phyloP scores from a whole-genome alignment of 2,113 vertebrate genomes.

The Chitala chitala region DNA sequence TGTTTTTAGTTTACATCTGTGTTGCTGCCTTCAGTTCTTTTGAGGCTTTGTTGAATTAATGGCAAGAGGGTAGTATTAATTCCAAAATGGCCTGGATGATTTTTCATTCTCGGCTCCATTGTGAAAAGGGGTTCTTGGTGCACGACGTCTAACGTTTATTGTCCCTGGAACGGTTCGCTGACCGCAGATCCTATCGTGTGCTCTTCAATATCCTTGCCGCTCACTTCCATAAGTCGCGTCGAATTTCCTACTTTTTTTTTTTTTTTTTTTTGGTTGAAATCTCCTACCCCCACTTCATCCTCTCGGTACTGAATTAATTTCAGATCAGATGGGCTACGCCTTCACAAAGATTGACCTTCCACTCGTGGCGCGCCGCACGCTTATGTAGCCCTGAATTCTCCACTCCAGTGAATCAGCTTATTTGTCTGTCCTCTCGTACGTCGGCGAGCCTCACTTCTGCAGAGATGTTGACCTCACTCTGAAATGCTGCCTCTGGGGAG shows the following conservation, averaged over 20 bases:
- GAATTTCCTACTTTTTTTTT: constrained; percentile 10
- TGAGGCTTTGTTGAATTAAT: constrained; percentile 16
- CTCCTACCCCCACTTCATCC: constrained; percentile 17
- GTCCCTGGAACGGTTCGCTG: constrained; percentile 4
- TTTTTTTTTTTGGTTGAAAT: not conserved
- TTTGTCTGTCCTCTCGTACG: not conserved
- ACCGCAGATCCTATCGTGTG: constrained; percentile 11
- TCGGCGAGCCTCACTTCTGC: no score
- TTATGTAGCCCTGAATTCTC: constrained; percentile 1
- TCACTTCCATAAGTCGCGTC: not conserved
- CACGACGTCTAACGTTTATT: not conserved
- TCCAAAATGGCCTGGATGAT: constrained; percentile 2
- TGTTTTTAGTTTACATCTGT: not conserved
- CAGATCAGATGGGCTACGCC: constrained; percentile 4
- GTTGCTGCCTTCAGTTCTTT: not conserved
- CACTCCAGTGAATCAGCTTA: constrained; percentile 1
- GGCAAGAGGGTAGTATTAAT: constrained; percentile 8
- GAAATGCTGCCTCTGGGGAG: not conserved
- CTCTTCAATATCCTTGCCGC: not conserved
- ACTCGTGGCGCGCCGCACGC: no score
- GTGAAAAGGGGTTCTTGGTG: not conserved
- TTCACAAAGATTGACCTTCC: not conserved
- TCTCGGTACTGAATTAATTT: constrained; percentile 11
- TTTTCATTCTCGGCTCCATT: constrained; percentile 10
- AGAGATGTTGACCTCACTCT: not conserved